Percentiles rank a stretch among this genome's conserved stretches.
Evolutionary conservation across 2,113 vertebrate species (phyloP).

Genomic region (Limnothrissa miodon): DNA sequence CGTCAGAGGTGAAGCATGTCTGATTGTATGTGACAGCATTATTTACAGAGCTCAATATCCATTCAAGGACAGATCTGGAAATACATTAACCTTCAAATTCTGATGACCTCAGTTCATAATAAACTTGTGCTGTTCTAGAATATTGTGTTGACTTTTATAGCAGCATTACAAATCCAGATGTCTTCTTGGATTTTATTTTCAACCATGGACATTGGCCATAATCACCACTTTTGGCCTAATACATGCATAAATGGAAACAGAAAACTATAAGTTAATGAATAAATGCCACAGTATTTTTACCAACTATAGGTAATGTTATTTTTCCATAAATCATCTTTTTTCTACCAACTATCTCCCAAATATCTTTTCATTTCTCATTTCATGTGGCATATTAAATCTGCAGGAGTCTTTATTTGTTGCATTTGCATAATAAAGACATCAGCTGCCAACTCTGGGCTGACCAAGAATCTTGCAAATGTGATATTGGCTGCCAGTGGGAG

Average conservation of each 20-base stretch:
- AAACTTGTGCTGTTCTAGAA: not conserved
- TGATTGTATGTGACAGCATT: conserved; percentile 6
- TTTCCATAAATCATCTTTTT: not conserved
- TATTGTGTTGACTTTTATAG: not conserved
- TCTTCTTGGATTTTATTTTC: too few species aligned
- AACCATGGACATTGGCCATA: too few species aligned
- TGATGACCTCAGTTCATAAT: not conserved
- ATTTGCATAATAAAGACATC: not conserved
- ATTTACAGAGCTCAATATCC: not conserved
- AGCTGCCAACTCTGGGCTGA: not conserved
- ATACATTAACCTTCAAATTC: not conserved
- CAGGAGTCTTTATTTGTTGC: not conserved
- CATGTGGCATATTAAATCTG: not conserved
- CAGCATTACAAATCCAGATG: too few species aligned
- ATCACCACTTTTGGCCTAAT: too few species aligned
- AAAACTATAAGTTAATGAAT: too few species aligned
- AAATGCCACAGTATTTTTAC: too few species aligned
- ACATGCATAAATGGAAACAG: too few species aligned
- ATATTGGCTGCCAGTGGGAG: not conserved
- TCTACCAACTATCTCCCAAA: not conserved
- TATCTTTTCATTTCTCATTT: not conserved
- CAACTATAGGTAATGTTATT: not conserved
- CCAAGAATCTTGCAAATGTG: not conserved
- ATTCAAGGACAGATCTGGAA: not conserved
- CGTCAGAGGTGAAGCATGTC: not conserved